Conservation (phyloP, 2,888 invertebrate species). For the Dicycla oo region DNA sequence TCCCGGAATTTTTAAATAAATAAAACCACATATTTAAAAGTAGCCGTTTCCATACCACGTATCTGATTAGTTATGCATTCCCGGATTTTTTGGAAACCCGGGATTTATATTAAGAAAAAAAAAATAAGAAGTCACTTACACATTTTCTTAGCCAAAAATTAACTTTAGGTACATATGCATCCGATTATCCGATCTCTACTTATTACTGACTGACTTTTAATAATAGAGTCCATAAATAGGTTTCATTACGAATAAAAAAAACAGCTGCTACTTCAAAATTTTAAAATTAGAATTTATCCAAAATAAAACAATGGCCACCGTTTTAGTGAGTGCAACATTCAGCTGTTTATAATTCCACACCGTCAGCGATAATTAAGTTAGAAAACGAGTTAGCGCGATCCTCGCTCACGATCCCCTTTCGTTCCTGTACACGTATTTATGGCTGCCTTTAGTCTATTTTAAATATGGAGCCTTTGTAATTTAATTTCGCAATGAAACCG, state of each 20-base stretch:
- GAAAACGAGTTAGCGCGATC: constrained; percentile 46
- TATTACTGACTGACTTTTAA: not conserved
- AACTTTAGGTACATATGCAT: too few relatives aligned
- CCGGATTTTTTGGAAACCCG: too few relatives aligned
- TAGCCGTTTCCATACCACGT: too few relatives aligned
- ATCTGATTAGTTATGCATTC: too few relatives aligned
- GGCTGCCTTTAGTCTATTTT: constrained; percentile 20
- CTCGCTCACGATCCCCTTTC: constrained; percentile 27
- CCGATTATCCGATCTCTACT: too few relatives aligned
- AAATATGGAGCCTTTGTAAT: not conserved
- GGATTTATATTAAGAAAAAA: too few relatives aligned
- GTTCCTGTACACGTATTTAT: constrained; percentile 32
- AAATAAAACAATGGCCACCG: constrained; percentile 38
- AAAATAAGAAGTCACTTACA: too few relatives aligned
- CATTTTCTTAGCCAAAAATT: too few relatives aligned
- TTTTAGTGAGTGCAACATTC: constrained; percentile 19
- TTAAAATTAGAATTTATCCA: constrained; percentile 30
- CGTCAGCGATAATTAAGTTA: constrained; percentile 56
- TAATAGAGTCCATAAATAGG: not conserved
- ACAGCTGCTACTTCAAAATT: not conserved
- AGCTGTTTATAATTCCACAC: constrained; percentile 56
- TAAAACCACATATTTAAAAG: too few relatives aligned
- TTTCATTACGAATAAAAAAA: not conserved
- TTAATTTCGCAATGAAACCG: not conserved
- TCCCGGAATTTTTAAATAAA: too few relatives aligned